Percentiles rank a stretch among this genome's conserved stretches.
Conservation (phyloP, 92 coral and sea anemone genomes). For the Paramuricea clavata region DNA sequence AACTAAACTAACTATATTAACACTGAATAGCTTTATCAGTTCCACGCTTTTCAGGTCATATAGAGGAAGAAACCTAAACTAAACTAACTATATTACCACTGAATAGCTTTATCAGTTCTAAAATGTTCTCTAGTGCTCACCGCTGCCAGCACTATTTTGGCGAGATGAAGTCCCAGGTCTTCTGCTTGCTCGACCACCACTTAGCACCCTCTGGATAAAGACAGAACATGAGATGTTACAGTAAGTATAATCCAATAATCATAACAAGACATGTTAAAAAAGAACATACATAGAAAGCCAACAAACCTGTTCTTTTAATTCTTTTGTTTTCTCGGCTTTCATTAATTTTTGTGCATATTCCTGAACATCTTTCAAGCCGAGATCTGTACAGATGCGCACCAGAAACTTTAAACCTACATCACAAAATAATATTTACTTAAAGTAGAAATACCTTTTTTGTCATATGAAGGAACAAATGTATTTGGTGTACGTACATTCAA, state of each 20-base stretch:
- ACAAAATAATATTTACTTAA: neutral
- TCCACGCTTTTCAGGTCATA: no score
- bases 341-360: slow-evolving; percentile 95
- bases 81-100: no score
- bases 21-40: no score
- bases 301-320: slow-evolving; percentile 91
- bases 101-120: no score
- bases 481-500: slow-evolving; percentile 78
- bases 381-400: slow-evolving; percentile 97
- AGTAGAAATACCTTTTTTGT: neutral
- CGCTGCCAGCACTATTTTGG: slow-evolving; percentile 93
- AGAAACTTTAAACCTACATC: slow-evolving; percentile 87
- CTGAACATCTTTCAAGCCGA: slow-evolving; percentile 97
- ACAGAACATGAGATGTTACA: neutral
- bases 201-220: slow-evolving; percentile 75
- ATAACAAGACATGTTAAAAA: neutral
- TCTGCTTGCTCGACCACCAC: slow-evolving; percentile 91
- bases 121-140: slow-evolving; percentile 57
- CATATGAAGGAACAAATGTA: neutral
- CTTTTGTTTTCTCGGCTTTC: slow-evolving; percentile 97
- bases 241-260: neutral
- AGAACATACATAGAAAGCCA: neutral
- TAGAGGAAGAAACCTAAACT: no score
- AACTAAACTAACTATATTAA: no score
- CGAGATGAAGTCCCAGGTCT: slow-evolving; percentile 92